phyloP scores from a whole-genome alignment of 2,888 invertebrate species.

The Sepioteuthis lessoniana region DNA sequence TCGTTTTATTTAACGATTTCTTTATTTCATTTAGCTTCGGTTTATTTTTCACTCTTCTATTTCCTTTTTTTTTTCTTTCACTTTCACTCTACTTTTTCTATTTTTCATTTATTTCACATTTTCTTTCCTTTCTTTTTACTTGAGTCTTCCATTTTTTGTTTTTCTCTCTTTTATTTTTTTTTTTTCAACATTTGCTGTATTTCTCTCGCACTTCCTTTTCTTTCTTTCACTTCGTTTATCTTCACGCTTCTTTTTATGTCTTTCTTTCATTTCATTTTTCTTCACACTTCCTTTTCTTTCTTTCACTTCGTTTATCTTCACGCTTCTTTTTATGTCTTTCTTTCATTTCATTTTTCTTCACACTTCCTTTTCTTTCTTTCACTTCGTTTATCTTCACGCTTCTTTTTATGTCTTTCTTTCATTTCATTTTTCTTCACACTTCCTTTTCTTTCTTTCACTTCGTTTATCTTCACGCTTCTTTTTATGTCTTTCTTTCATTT shows the following conservation, averaged over 20 bases:
- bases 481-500: neutral
- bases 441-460: neutral
- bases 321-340: neutral
- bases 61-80: too few species aligned
- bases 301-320: neutral
- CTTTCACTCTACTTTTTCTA: too few species aligned
- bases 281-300: neutral
- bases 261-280: too few species aligned
- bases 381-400: rapidly evolving
- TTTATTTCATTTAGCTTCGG: too few species aligned
- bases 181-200: neutral
- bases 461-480: neutral
- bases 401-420: neutral
- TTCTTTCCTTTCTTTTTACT: too few species aligned
- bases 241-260: neutral
- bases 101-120: too few species aligned
- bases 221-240: neutral
- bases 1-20: too few species aligned
- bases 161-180: too few species aligned
- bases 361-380: neutral
- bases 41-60: too few species aligned
- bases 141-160: too few species aligned
- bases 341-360: neutral
- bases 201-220: neutral
- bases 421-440: neutral